A percentile compares a stretch with the other conserved stretches of the same genome.
phyloP scores from a whole-genome alignment of 2,113 vertebrate genomes.

The Anarhynchus alexandrinus region DNA sequence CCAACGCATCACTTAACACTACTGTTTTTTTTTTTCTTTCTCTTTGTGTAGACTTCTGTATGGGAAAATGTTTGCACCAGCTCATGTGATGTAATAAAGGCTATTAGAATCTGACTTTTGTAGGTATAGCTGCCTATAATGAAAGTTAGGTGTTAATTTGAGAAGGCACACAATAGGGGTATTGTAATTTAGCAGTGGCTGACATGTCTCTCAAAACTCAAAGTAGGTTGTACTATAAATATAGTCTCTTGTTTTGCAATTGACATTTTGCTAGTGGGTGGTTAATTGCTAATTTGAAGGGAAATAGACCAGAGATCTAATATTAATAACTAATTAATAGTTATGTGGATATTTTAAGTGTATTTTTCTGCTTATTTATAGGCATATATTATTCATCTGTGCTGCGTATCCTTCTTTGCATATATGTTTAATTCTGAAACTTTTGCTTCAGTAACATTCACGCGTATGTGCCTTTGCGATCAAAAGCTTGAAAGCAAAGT shows the following conservation, averaged over 20 bases:
- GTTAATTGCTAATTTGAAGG: slow-evolving; percentile 62
- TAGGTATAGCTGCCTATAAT: background rate
- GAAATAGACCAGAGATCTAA: slow-evolving; percentile 65
- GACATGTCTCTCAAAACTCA: slow-evolving; percentile 29
- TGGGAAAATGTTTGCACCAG: background rate
- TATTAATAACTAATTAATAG: slow-evolving; percentile 69
- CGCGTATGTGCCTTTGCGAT: background rate
- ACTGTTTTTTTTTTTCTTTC: background rate
- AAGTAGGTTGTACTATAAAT: slow-evolving; percentile 59
- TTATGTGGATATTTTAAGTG: slow-evolving; percentile 50
- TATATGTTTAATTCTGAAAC: slow-evolving; percentile 10
- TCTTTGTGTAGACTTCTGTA: accelerated
- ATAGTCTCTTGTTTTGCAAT: slow-evolving; percentile 46
- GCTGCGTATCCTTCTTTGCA: background rate
- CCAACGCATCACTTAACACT: background rate
- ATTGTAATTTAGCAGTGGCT: slow-evolving; percentile 41
- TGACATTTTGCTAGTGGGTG: slow-evolving; percentile 69
- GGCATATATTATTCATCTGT: slow-evolving; percentile 32
- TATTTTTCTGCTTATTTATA: slow-evolving; percentile 64
- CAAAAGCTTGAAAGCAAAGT: background rate
- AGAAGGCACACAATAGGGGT: slow-evolving; percentile 16
- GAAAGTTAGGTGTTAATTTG: slow-evolving; percentile 3
- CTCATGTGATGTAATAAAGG: background rate
- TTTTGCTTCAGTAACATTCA: background rate
- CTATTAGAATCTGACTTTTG: background rate